Base-by-base conservation (phyloP, 2,888 invertebrate genomes). In the Agriotes lineatus region DNA sequence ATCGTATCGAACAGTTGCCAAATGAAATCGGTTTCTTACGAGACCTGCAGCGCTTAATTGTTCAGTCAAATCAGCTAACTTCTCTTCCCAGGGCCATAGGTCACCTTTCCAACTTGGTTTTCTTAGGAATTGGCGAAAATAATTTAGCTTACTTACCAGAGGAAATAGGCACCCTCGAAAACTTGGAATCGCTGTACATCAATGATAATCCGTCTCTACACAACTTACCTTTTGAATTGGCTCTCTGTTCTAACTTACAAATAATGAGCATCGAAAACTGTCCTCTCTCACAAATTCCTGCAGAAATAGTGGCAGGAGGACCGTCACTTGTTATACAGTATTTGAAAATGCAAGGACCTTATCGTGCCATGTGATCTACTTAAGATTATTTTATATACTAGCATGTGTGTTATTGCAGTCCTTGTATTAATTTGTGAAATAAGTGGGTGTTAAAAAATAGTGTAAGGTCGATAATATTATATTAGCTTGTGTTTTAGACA, bases 221-320 rank as follows among this genome's bases (percentile, higher is more conserved):
- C 85, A 96, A 95, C 86, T 88, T 99, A 79, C 99, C 99, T 19
- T 99, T 97, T 85, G 99, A 99, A 84, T 85, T 99, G 82, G 99
- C 99, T 20, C 88, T 99, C 44, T 99, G 99, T 88, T 92, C 94
- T 74, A 97, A 96, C 83, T 89, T 99, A 72, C 97, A 97, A 87
- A 98, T 99, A 79, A 97, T 99, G 95, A 98, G 97, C 83, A 99
- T 99, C 86, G 99, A 99, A 84, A 99, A 99, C 86, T 99, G 99
- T 85, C 99, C 99, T 18, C 86, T 99, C 76, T 94, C 95, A 76
- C 96, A 97, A 79, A 97, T 99, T 81, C 99, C 99, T 37, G 91
- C 94, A 18, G 99, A 99, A 85, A 97, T 99, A 77, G 97, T 98
- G 14, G 93, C 93, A 22, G 96, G 97, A 52, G 99, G 99, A 0